Base-by-base conservation (phyloP, 2,888 invertebrate genomes). In the Drymonia ruficornis region DNA sequence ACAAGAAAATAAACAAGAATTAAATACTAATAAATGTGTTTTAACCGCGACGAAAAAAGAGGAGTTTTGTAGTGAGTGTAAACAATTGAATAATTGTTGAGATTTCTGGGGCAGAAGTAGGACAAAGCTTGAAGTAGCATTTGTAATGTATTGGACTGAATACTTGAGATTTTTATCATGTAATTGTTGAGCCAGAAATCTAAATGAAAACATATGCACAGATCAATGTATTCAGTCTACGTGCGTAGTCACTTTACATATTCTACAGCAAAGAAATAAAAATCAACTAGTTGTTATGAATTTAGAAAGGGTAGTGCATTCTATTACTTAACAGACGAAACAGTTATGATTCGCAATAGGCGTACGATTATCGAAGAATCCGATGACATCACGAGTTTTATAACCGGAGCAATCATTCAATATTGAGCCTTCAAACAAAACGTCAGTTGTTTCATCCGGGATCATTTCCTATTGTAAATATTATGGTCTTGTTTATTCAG, bases 391-490 rank as follows among this genome's bases (percentile, higher is more conserved):
- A 78, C 59, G 65, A 61, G 56, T 70, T 77, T 71, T 68, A 67
- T 66, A 71, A 73, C 55, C 38, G 49, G 28, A 50, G 52, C 55
- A 58, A 65, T 67, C 56, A 65, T 58, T 62, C 44, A 65, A 67
- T 64, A 65, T 53, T 63, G 51, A 53, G 61, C 50, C 56, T 63
- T 60, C 51, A 72, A 76, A 75, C 73, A 83, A 78, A 75, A 67
- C 75, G 58, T 60, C 56, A 66, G 68, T 76, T 76, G 74, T 74
- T 67, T 59, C 61, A 53, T 60, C 54, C 52, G 58, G 57, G 63
- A 71, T 58, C 59, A 61, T 72, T 75, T 70, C 59, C 76, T 76
- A 78, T 76, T 83, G 77, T 82, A 78, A 78, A 81, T 79, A 79
- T 64, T 67, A 65, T 67, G 57, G 48, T 59, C 59, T 73, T 82